Conservation (phyloP, 2,888 invertebrate species). For the Druceiella hillmani region DNA sequence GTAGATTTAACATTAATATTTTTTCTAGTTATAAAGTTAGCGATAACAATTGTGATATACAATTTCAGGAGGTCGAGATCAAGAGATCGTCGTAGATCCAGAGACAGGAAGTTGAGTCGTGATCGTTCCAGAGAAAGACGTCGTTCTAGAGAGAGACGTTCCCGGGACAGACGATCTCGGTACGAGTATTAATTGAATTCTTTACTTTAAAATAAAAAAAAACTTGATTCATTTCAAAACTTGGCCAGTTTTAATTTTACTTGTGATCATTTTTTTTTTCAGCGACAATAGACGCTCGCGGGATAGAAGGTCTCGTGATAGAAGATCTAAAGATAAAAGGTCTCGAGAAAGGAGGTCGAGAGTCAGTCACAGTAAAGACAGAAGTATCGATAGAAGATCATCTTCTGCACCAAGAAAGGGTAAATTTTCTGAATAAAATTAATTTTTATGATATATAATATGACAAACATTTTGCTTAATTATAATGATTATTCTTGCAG, state of each 20-base stretch:
- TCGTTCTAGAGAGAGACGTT: constrained; percentile 24
- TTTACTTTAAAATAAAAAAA: too few species aligned
- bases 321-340: constrained; percentile 35
- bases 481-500: too few species aligned
- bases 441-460: constrained; percentile 30
- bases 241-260: too few species aligned
- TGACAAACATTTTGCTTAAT: constrained; percentile 29
- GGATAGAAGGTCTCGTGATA: constrained; percentile 46
- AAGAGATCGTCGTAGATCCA: constrained; percentile 36
- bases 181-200: too few species aligned
- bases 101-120: constrained; percentile 45
- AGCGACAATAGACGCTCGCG: too few species aligned
- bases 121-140: constrained; percentile 31
- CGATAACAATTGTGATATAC: too few species aligned
- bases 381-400: too few species aligned
- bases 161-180: constrained; percentile 38
- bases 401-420: constrained; percentile 40
- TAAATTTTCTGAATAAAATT: too few species aligned
- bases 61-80: too few species aligned
- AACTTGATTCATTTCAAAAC: too few species aligned
- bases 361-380: constrained; percentile 42
- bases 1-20: constrained; percentile 8
- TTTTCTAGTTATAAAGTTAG: not conserved
- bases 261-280: not conserved
- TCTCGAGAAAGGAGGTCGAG: constrained; percentile 48